phyloP scores from a whole-genome alignment of 2,888 invertebrate species.

The Drosophila imparisetae region DNA sequence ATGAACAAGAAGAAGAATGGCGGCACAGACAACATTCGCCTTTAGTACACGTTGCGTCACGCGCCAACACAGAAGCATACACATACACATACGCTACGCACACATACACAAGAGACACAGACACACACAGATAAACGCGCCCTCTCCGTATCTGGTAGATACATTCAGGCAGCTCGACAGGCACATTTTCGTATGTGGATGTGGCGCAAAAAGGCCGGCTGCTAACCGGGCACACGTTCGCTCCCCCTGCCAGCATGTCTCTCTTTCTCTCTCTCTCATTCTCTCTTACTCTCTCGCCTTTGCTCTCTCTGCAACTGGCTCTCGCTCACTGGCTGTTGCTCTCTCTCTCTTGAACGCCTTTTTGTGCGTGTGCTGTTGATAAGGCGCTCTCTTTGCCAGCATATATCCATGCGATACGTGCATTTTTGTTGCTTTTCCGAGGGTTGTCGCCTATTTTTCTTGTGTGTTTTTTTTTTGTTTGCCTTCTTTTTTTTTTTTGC shows the following conservation, averaged over 20 bases:
- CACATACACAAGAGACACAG: conserved; percentile 2
- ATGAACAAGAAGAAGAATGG: conserved; percentile 38
- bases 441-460: conserved; percentile 61
- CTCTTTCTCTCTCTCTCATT: conserved; percentile 13
- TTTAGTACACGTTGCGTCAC: conserved; percentile 71
- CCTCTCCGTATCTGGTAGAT: conserved; percentile 51
- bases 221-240: conserved; percentile 37
- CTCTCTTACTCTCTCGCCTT: conserved; percentile 4
- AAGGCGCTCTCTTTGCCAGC: conserved; percentile 43
- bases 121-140: conserved; percentile 26
- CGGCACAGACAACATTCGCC: conserved; percentile 45
- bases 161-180: conserved; percentile 47
- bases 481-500: conserved; percentile 27
- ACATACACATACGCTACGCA: conserved; percentile 1
- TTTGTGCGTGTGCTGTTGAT: conserved; percentile 25
- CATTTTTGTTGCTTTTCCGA: conserved; percentile 29
- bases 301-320: background rate
- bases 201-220: conserved; percentile 70
- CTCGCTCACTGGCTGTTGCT: background rate
- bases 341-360: conserved; percentile 16
- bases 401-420: conserved; percentile 59
- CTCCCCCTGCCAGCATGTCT: conserved; percentile 12
- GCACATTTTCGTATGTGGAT: conserved; percentile 41
- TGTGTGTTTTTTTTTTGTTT: conserved; percentile 3
- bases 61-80: conserved; percentile 42